Conservation (phyloP, 2,888 invertebrate genomes). For the Villa cingulata region DNA sequence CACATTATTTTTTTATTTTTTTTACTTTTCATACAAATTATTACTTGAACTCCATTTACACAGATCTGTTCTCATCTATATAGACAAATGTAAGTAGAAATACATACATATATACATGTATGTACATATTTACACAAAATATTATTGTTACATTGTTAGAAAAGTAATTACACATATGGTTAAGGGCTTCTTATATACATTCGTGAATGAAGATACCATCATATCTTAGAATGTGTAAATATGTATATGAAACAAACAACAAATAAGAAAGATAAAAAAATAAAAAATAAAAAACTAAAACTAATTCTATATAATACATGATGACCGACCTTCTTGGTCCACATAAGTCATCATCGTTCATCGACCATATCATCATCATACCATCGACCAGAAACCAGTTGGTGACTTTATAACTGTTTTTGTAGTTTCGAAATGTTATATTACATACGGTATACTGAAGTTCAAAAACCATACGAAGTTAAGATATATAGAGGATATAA, state of each 20-base stretch:
- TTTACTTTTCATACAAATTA: too few relatives aligned
- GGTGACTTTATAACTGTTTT: slow-evolving; percentile 2
- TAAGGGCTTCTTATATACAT: too few relatives aligned
- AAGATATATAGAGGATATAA: not conserved
- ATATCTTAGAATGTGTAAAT: not conserved
- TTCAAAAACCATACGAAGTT: not conserved
- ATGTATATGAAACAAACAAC: not conserved
- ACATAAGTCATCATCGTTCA: not conserved
- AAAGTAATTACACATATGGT: too few relatives aligned
- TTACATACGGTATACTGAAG: not conserved
- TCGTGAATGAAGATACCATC: too few relatives aligned
- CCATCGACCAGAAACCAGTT: slow-evolving; percentile 3
- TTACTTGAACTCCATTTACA: too few relatives aligned
- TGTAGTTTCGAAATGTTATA: not conserved
- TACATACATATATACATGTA: too few relatives aligned
- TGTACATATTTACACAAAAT: too few relatives aligned
- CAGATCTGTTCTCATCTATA: too few relatives aligned
- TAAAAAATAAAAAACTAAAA: too few relatives aligned
- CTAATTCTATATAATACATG: slow-evolving; percentile 4
- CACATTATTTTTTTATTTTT: too few relatives aligned
- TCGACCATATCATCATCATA: not conserved
- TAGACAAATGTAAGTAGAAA: too few relatives aligned
- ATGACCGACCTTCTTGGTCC: slow-evolving; percentile 7
- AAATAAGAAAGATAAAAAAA: not conserved
- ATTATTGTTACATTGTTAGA: too few relatives aligned